phyloP scores from a whole-genome alignment of 2,797 vertebrate genomes.

The Lepus townsendii region DNA sequence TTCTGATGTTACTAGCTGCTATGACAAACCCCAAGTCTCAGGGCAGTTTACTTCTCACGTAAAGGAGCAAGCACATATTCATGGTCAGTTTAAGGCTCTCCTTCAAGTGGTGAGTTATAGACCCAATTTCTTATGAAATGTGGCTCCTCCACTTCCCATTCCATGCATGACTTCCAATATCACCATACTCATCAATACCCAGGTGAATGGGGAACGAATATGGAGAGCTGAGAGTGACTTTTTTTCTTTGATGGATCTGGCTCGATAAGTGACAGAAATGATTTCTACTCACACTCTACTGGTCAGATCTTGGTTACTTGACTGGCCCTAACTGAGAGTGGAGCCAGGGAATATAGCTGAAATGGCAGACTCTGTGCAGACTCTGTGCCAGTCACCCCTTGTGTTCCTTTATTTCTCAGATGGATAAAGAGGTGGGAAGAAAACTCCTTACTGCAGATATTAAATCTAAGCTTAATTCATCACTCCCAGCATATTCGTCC shows the following conservation, averaged over 20 bases:
- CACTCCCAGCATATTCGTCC: background rate
- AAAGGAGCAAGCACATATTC: background rate
- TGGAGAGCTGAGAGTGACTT: background rate
- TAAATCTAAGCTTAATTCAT: conserved; percentile 49
- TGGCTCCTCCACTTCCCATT: background rate
- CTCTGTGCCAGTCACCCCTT: background rate
- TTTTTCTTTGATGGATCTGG: background rate
- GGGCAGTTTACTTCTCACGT: background rate
- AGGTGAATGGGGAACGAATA: background rate
- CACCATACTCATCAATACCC: background rate
- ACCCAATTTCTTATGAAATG: fast-evolving
- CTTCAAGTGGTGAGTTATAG: background rate
- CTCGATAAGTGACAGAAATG: background rate
- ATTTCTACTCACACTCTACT: background rate
- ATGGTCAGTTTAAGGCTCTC: background rate
- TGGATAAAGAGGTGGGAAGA: background rate
- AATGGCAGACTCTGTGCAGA: background rate
- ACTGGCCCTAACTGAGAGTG: background rate
- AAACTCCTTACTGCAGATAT: background rate
- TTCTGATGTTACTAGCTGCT: background rate
- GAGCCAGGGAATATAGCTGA: background rate
- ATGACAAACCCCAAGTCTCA: background rate
- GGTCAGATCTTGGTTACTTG: background rate
- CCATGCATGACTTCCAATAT: background rate
- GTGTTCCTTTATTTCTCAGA: background rate